Percentiles rank a stretch among this genome's conserved stretches.
Conservation (phyloP, 2,888 invertebrate species). For the Conistra vaccinii region DNA sequence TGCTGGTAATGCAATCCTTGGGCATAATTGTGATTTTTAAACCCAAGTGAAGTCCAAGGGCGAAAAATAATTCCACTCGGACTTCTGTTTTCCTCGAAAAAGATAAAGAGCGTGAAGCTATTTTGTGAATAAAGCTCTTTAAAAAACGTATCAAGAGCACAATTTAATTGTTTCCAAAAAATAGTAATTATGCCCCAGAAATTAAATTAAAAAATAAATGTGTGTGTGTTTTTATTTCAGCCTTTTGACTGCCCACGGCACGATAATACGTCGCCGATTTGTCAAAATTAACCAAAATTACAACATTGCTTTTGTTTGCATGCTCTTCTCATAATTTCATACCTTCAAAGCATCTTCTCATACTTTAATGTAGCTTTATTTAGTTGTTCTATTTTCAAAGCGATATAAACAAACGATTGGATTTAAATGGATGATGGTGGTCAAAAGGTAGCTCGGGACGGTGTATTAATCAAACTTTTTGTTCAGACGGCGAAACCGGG, state of each 20-base stretch:
- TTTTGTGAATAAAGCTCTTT: not conserved
- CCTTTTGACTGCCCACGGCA: slow-evolving; percentile 54
- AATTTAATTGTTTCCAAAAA: not conserved
- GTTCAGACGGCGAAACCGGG: slow-evolving; percentile 93
- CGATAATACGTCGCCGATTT: slow-evolving; percentile 17
- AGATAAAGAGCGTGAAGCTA: slow-evolving; percentile 5
- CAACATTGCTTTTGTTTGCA: slow-evolving; percentile 41
- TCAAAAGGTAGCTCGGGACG: slow-evolving; percentile 34
- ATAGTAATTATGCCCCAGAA: slow-evolving; percentile 38
- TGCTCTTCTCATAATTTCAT: slow-evolving; percentile 20
- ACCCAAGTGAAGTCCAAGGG: not conserved
- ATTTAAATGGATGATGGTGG: slow-evolving; percentile 29
- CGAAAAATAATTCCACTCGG: not conserved
- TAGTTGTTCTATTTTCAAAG: slow-evolving; percentile 21
- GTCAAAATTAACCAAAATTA: slow-evolving; percentile 37
- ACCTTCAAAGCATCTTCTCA: slow-evolving; percentile 22
- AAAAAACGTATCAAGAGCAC: slow-evolving; percentile 1
- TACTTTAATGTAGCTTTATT: slow-evolving; percentile 21
- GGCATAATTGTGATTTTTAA: slow-evolving; percentile 45
- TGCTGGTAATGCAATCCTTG: slow-evolving; percentile 14
- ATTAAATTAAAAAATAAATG: slow-evolving; percentile 24
- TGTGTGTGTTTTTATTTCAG: slow-evolving; percentile 34
- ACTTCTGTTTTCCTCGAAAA: slow-evolving; percentile 6
- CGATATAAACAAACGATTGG: slow-evolving; percentile 33
- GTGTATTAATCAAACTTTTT: slow-evolving; percentile 47